Evolutionary conservation across 2,113 vertebrate species (phyloP).

Genomic region (Ptilorrhoa leucosticta): DNA sequence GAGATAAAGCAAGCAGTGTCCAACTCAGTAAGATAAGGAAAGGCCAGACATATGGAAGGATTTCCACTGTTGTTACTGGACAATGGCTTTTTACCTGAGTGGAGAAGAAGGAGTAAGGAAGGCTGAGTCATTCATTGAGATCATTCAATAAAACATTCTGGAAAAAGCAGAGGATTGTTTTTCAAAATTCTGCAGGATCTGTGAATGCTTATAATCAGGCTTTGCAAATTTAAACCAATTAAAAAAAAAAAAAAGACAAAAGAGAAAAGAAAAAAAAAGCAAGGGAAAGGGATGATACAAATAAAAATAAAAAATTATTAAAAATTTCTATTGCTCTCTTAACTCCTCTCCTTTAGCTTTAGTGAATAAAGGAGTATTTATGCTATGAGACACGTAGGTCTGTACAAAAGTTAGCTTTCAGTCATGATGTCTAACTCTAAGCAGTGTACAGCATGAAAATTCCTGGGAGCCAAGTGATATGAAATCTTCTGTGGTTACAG

Average conservation of each 20-base stretch:
- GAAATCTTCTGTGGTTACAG: background rate
- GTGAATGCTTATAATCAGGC: background rate
- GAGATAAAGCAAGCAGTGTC: background rate
- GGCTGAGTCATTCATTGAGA: background rate
- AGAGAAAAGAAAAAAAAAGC: background rate
- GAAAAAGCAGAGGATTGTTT: background rate
- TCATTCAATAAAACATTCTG: background rate
- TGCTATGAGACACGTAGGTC: background rate
- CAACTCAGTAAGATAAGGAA: background rate
- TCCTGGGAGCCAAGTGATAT: background rate
- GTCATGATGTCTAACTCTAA: background rate
- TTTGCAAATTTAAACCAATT: background rate
- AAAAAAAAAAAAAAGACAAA: accelerated
- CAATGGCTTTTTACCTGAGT: background rate
- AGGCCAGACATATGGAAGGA: background rate
- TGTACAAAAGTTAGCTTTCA: background rate
- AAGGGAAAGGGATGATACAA: background rate
- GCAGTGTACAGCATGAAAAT: background rate
- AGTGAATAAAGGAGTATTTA: background rate
- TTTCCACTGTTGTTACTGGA: background rate
- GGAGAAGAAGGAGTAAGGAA: background rate
- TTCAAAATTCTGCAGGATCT: background rate
- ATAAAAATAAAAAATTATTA: background rate
- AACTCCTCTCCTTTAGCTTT: background rate
- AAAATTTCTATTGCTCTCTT: background rate